phyloP scores from a whole-genome alignment of 1,140 invertebrate species.

The Drosophila funebris region DNA sequence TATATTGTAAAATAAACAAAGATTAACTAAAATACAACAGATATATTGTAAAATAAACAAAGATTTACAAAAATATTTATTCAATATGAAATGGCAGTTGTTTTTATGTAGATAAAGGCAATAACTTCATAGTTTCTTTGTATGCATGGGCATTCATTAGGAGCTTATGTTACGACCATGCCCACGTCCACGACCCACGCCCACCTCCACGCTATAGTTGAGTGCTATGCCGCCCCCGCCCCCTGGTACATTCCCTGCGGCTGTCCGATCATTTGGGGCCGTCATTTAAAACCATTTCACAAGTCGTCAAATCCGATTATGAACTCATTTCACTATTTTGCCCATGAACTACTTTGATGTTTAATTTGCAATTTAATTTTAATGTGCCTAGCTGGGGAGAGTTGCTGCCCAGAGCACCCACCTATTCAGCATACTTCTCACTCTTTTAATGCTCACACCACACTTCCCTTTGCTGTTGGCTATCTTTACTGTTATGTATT shows the following conservation, averaged over 20 bases:
- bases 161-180: background rate
- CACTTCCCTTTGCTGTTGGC: background rate
- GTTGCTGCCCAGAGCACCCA: background rate
- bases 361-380: constrained; percentile 82
- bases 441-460: background rate
- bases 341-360: constrained; percentile 72
- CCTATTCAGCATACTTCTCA: background rate
- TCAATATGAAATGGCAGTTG: too few relatives aligned
- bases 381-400: constrained; percentile 54
- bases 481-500: background rate
- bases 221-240: background rate
- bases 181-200: background rate
- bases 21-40: too few relatives aligned
- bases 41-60: too few relatives aligned
- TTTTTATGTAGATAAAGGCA: too few relatives aligned
- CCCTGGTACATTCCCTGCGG: background rate
- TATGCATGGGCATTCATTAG: background rate
- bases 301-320: constrained; percentile 82
- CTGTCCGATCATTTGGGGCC: background rate
- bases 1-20: too few relatives aligned
- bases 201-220: background rate
- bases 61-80: too few relatives aligned
- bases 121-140: constrained; percentile 12
- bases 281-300: constrained; percentile 77
- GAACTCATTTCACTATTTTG: constrained; percentile 75